Conservation (phyloP, 2,113 vertebrate species). For the Pelmatolapia mariae region DNA sequence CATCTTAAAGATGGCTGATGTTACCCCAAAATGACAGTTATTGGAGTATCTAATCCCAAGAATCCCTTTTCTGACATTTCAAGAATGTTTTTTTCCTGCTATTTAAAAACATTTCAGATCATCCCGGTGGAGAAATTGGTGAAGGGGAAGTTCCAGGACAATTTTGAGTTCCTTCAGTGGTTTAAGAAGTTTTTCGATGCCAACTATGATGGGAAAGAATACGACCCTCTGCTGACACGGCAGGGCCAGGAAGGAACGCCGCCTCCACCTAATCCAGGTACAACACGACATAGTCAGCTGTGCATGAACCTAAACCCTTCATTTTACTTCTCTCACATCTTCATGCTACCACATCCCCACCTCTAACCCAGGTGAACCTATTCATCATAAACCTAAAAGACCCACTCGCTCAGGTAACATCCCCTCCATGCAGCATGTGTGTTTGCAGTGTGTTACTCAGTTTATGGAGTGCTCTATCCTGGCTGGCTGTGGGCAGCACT, state of each 20-base stretch:
- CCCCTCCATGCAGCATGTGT: not conserved
- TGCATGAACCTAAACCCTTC: not conserved
- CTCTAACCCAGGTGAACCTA: constrained; percentile 89
- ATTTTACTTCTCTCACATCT: constrained; percentile 27
- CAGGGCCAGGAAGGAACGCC: constrained; percentile 86
- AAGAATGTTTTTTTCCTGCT: not conserved
- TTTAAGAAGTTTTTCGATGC: constrained; percentile 97
- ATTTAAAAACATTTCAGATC: constrained; percentile 71
- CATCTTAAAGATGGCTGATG: not conserved
- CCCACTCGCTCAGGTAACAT: constrained; percentile 84
- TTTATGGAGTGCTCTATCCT: not conserved
- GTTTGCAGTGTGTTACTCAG: not conserved
- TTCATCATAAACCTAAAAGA: constrained; percentile 85
- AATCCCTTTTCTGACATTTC: not conserved
- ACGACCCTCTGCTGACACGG: constrained; percentile 85
- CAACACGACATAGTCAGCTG: not conserved
- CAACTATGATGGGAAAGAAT: constrained; percentile 96
- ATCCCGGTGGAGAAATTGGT: constrained; percentile 92
- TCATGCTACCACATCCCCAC: constrained; percentile 57
- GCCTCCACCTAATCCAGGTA: constrained; percentile 84
- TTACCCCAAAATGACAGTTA: not conserved
- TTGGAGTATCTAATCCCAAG: not conserved
- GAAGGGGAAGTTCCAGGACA: constrained; percentile 97
- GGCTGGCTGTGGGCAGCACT: not conserved
- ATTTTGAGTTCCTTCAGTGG: constrained; percentile 99